phyloP scores from a whole-genome alignment of 1,140 invertebrate species.

The Bombus superbus region DNA sequence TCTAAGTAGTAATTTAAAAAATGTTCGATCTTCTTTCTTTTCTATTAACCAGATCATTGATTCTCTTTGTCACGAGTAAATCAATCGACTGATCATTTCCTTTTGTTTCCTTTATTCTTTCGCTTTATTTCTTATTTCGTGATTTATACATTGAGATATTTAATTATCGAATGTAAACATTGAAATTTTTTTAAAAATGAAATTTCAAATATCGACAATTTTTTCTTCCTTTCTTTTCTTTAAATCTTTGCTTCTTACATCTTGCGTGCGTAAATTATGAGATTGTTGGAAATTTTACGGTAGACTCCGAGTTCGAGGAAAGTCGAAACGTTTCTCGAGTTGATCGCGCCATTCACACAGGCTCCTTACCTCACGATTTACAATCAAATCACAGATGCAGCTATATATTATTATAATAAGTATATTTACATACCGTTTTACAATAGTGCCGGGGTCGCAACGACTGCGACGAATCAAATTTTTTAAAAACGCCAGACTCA shows the following conservation, averaged over 20 bases:
- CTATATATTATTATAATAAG: conserved; percentile 81
- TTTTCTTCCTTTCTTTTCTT: neutral
- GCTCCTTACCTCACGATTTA: conserved; percentile 82
- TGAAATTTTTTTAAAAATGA: too few species aligned
- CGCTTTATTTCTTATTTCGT: too few species aligned
- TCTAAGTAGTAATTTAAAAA: conserved; percentile 8
- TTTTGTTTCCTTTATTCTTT: neutral
- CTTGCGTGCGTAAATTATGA: conserved; percentile 6
- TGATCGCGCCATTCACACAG: conserved; percentile 77
- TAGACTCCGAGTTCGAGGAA: neutral
- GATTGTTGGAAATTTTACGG: conserved; percentile 13
- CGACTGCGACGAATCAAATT: conserved; percentile 74
- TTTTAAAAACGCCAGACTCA: conserved; percentile 64
- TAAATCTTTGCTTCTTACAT: too few species aligned
- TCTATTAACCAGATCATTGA: neutral
- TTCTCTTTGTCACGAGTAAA: too few species aligned
- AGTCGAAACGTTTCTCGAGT: conserved; percentile 48
- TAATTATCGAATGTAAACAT: too few species aligned
- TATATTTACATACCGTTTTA: conserved; percentile 82
- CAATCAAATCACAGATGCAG: conserved; percentile 83
- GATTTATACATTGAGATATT: too few species aligned
- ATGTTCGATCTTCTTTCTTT: neutral
- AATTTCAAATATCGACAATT: too few species aligned
- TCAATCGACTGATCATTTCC: neutral
- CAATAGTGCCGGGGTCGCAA: conserved; percentile 80